These are phyloP conservation scores for Myotis lucifugus DNA, from an alignment of 2,113 vertebrate genomes.

Conservation along the genomic window DNA sequence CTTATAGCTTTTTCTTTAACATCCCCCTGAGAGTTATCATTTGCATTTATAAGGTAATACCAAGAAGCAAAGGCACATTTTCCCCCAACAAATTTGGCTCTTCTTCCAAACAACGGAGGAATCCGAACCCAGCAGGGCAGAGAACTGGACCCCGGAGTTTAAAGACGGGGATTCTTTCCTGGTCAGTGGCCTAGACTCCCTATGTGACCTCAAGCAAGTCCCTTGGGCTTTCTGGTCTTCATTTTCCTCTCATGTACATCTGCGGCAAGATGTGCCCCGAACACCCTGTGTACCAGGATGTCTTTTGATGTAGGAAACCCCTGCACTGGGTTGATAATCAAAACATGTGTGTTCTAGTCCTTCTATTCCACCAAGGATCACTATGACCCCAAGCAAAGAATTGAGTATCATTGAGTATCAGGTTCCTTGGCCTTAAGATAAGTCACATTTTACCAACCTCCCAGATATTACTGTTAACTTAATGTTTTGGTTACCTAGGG, in stretches of 20 bases:
- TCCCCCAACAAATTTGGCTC: background rate
- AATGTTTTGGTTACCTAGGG: background rate
- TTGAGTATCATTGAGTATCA: background rate
- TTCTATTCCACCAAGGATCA: background rate
- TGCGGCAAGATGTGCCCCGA: background rate
- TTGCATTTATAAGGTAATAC: conserved; percentile 55
- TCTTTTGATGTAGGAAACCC: background rate
- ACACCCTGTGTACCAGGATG: background rate
- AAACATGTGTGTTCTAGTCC: background rate
- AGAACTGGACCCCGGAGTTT: background rate
- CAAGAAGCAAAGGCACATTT: conserved; percentile 59
- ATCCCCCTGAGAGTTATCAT: conserved; percentile 42
- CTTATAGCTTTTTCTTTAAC: conserved; percentile 59
- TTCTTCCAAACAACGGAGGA: background rate
- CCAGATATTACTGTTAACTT: background rate
- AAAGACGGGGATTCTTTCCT: background rate
- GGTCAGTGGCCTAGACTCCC: too few species aligned
- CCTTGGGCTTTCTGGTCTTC: background rate
- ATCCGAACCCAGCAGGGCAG: background rate
- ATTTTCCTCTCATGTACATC: background rate
- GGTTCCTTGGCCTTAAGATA: background rate
- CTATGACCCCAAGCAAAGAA: background rate
- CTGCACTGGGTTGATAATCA: background rate
- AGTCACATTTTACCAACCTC: background rate
- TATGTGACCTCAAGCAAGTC: background rate